Conservation (phyloP, 2,113 vertebrate genomes). For the Neogobius melanostomus region DNA sequence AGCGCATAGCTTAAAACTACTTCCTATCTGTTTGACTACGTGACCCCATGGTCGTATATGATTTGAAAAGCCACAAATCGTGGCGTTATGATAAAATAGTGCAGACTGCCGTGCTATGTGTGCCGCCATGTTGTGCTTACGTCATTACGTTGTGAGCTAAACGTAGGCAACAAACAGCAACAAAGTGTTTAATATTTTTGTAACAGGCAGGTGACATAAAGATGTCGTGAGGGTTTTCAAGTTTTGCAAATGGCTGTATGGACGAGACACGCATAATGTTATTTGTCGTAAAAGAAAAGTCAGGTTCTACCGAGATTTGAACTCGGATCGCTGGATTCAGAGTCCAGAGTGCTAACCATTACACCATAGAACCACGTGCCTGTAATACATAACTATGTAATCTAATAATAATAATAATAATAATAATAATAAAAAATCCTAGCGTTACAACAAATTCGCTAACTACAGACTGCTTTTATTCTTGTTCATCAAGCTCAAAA, state of each 20-base stretch:
- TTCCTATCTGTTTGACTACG: neutral
- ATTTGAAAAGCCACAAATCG: neutral
- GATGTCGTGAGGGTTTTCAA: too few species aligned
- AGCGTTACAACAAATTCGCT: too few species aligned
- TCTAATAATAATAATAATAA: too few species aligned
- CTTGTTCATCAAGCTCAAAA: too few species aligned
- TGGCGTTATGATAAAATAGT: constrained; percentile 20
- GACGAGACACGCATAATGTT: too few species aligned
- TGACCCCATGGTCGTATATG: neutral
- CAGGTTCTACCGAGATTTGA: constrained; percentile 80
- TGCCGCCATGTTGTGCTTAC: constrained; percentile 69
- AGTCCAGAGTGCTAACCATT: constrained; percentile 87
- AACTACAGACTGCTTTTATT: too few species aligned
- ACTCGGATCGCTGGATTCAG: constrained; percentile 84
- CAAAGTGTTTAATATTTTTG: too few species aligned
- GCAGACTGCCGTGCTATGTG: constrained; percentile 16
- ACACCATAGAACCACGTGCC: constrained; percentile 77
- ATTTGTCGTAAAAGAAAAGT: accelerated
- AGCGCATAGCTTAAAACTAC: neutral
- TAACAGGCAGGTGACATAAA: too few species aligned
- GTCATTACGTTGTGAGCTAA: neutral
- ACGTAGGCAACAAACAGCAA: too few species aligned
- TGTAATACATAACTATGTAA: too few species aligned
- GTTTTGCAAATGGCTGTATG: too few species aligned
- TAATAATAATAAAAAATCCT: too few species aligned